These are phyloP conservation scores for Linyphia triangularis DNA, from an alignment of 2,888 invertebrate species.

Conservation along the genomic window DNA sequence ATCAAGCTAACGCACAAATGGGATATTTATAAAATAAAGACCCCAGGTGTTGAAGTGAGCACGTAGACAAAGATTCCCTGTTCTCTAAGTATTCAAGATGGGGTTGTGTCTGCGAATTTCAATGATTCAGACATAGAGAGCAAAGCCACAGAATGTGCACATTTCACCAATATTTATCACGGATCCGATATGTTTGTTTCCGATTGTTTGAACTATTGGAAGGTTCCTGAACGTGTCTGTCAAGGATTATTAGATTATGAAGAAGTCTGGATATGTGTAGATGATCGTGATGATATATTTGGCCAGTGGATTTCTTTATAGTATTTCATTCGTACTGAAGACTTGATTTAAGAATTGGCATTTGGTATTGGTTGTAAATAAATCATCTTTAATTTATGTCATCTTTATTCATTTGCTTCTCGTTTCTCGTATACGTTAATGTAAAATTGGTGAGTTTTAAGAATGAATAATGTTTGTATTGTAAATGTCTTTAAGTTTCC, in stretches of 20 bases:
- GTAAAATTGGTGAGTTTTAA: no score
- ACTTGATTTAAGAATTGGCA: not conserved
- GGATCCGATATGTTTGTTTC: constrained; percentile 39
- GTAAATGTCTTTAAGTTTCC: no score
- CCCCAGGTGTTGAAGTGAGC: constrained; percentile 12
- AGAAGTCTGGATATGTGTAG: not conserved
- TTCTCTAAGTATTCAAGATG: not conserved
- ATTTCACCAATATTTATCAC: constrained; percentile 46
- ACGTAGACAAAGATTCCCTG: not conserved
- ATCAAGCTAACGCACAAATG: not conserved
- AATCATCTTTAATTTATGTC: not conserved
- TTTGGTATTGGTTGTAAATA: not conserved
- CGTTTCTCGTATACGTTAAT: no score
- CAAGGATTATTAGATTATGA: constrained; percentile 32
- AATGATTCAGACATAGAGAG: not conserved
- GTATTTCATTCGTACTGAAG: not conserved
- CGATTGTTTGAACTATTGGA: constrained; percentile 40
- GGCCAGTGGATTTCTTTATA: not conserved
- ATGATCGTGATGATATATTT: not conserved
- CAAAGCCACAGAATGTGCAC: not conserved
- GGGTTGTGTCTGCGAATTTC: not conserved
- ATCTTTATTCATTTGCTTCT: no score
- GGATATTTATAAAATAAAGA: constrained; percentile 15
- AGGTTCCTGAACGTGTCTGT: not conserved
- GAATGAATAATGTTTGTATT: no score